phyloP scores from a whole-genome alignment of 30 jellyfish, hydroid and myxozoan genomes.

The Pseudorhiza aurosa region DNA sequence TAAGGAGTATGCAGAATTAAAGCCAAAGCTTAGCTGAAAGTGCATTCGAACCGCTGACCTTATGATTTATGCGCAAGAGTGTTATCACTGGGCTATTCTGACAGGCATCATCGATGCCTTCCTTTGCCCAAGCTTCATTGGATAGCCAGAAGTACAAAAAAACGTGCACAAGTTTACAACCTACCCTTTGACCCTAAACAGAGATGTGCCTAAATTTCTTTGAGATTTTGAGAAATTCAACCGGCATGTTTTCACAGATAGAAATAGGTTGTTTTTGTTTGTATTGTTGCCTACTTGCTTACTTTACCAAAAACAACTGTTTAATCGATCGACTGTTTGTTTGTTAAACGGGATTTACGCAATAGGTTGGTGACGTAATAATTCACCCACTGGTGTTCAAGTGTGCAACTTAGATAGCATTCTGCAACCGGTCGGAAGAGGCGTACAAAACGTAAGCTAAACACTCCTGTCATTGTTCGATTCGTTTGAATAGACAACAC shows the following conservation, averaged over 20 bases:
- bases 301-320: background rate
- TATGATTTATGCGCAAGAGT: no score
- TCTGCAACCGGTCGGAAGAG: slow-evolving; percentile 17
- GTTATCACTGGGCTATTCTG: no score
- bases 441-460: slow-evolving; percentile 2
- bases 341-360: slow-evolving; percentile 1
- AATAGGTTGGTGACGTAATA: background rate
- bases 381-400: background rate
- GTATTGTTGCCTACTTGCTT: background rate
- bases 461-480: background rate
- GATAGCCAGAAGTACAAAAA: no score
- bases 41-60: no score
- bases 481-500: slow-evolving; percentile 12
- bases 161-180: no score
- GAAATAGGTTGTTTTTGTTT: background rate
- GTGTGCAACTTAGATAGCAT: background rate
- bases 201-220: background rate
- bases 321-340: background rate
- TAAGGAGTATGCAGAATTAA: no score
- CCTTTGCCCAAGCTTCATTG: no score
- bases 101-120: no score
- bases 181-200: no score
- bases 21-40: no score
- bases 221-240: background rate
- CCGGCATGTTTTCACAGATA: background rate